Percentiles rank a stretch among this genome's conserved stretches.
phyloP scores from a whole-genome alignment of 2,113 vertebrate species.

The Apus apus region DNA sequence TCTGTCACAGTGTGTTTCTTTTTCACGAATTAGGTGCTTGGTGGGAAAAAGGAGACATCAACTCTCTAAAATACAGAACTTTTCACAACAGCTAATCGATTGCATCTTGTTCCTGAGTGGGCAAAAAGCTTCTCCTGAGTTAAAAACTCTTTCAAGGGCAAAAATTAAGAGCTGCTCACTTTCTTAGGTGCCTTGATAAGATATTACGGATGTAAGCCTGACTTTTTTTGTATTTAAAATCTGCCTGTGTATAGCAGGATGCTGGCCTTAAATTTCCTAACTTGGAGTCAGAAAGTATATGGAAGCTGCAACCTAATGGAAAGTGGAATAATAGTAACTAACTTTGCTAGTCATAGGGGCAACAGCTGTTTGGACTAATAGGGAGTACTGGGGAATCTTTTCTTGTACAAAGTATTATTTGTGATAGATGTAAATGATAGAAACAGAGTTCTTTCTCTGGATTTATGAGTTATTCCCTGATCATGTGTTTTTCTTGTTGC shows the following conservation, averaged over 20 bases:
- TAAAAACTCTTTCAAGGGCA: not conserved
- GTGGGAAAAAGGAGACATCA: not conserved
- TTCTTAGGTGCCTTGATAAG: not conserved
- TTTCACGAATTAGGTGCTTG: not conserved
- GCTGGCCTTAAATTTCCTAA: not conserved
- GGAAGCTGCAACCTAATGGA: not conserved
- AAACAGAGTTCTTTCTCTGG: not conserved
- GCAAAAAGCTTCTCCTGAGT: not conserved
- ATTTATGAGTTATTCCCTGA: not conserved
- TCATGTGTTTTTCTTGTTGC: not conserved
- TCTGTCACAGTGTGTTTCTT: not conserved
- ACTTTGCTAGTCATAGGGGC: not conserved
- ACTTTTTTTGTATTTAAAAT: not conserved
- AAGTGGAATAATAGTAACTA: not conserved
- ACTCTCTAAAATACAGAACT: not conserved
- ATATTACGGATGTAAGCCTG: not conserved
- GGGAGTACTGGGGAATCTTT: not conserved
- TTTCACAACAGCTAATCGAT: not conserved
- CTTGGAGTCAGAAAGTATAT: not conserved
- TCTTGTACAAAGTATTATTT: not conserved
- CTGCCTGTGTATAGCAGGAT: not conserved
- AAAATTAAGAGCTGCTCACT: not conserved
- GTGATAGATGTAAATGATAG: not conserved
- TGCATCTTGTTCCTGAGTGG: not conserved
- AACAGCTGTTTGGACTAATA: not conserved